Evolutionary conservation across 1,140 invertebrate species (phyloP), one percentile per base, ranked within the genome.

Genomic region (Philotrypesis tridentata): DNA sequence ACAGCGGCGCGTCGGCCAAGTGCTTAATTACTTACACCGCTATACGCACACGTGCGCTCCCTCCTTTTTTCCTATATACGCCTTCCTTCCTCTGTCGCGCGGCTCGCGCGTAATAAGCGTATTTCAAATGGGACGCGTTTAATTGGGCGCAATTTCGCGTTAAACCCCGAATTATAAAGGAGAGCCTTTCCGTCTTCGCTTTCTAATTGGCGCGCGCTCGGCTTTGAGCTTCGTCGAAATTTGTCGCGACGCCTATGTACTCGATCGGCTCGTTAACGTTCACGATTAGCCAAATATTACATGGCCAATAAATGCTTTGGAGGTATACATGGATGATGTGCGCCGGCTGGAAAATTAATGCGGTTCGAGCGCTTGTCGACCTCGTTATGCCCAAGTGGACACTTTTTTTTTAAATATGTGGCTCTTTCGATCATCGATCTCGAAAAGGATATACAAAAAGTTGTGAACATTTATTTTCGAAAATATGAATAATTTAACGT

Each of bases 61-160:
- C 21, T 74, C 72, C 72, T 74, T 74, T 55, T 55, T 74, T 60
- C 21, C 9, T 40, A 37, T 29, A 21, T n/a, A 37, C 21, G 33
- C 70, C 65, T 72, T 72, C 21, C 33, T 72, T 48, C 70, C 25
- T 48, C 40, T 43, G 43, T 37, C 9, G 14, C 70, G 37, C 70
- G 33, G 9, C 37, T 21, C 0, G 25, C 68, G 33, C 27, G 60
- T 75, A 65, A 75, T 75, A 75, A 55, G 65, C n/a, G 65, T 33
- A n/a, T 63, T 75, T 37, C 55, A 37, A 14, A 63, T 33, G 23
- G 73, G 61, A 65, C 48, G 27, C 61, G 21, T 43, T 77, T 77
- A 77, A 77, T 77, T 77, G 75, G 75, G 61, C 12, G 75, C 31
- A 77, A 77, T 77, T 75, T 75, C 29, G 12, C 40, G 75, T 43